Evolutionary conservation across 2,113 vertebrate species (phyloP), one percentile per base, ranked within the genome.

Genomic region (Myrmecophaga tridactyla): DNA sequence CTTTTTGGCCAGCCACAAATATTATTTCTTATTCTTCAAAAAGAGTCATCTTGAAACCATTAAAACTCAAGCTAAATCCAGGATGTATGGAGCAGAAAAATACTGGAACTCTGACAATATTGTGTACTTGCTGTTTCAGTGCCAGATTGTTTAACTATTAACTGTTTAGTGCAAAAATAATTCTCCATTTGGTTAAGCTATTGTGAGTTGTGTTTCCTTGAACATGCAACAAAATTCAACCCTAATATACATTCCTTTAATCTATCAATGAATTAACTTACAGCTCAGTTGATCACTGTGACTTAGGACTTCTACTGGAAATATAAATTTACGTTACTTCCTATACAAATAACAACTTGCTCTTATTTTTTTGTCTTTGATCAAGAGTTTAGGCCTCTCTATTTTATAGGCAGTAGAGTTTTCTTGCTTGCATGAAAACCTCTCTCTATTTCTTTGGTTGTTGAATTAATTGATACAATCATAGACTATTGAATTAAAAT

Each of bases 401-500:
- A 2, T 21, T 58, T 69, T 7, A 9, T 0, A 69, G 41, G 39
- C 6, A 48, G 31, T 48, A n/a, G 25, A 21, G 6, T 14, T 25
- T 87, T 34, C 21, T 39, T 53, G 41, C 17, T 34, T 13, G 4
- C 3, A 36, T 39, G 51, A 62, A 70, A 63, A 29, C 21, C 29
- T 31, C 36, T 17, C 0, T 72, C 11, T 31, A 21, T 58, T n/a
- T 39, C 23, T 58, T 25, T 25, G 29, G 15, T 11, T 34, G n/a
- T 27, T 21, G 43, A 41, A 34, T 14, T 36, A 46, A 36, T 60
- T 15, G 60, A 18, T 29, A 21, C 15, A 14, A 10, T 46, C 2
- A 1, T 1, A 9, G 34, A 39, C 7, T 1, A 36, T 5, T 27
- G 18, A 14, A 0, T 1, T 17, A 46, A 18, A 46, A 0, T 11